Base-by-base conservation (phyloP, 2,797 vertebrate species). In the Anableps anableps region DNA sequence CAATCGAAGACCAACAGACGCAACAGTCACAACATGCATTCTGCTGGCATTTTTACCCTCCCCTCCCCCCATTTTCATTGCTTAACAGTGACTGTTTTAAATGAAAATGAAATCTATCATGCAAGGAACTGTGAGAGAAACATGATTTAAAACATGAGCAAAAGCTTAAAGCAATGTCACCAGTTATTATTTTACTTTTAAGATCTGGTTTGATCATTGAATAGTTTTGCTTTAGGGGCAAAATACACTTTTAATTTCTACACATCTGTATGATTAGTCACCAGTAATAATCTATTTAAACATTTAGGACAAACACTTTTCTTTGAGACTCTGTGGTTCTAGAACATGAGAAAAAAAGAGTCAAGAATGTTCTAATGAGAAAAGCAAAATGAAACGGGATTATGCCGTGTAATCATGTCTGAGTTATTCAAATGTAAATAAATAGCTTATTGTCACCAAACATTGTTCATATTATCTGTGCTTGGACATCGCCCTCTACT, bases 61-160 rank as follows among this genome's bases (percentile, higher is more conserved):
- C n/a, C n/a, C n/a, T n/a, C 9, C 4, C 6, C 38, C 3, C 38
- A 13, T 48, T 82, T 85, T 66, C n/a, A 53, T 53, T 21, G 21
- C 50, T 53, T 53, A 21, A 55, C 74, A 76, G 75, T 79, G 36
- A 73, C 75, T 48, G 41, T 53, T 73, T 74, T 72, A 77, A 84
- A 89, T 26, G 51, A 73, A 77, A 88, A n/a, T n/a, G n/a, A n/a
- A n/a, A n/a, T n/a, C n/a, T n/a, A n/a, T n/a, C n/a, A n/a, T 90
- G 87, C 88, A 86, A 79, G 31, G 45, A 81, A 81, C 79, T 34
- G 68, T 41, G 64, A 53, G 19, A 53, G n/a, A n/a, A n/a, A n/a
- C n/a, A n/a, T n/a, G n/a, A n/a, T n/a, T n/a, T n/a, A n/a, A n/a
- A n/a, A n/a, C n/a, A n/a, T n/a, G n/a, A n/a, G n/a, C n/a, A n/a